Percentiles rank a stretch among this genome's conserved stretches.
Evolutionary conservation across 1,140 invertebrate genomes (phyloP).

Genomic region (Drosophila bipectinata): DNA sequence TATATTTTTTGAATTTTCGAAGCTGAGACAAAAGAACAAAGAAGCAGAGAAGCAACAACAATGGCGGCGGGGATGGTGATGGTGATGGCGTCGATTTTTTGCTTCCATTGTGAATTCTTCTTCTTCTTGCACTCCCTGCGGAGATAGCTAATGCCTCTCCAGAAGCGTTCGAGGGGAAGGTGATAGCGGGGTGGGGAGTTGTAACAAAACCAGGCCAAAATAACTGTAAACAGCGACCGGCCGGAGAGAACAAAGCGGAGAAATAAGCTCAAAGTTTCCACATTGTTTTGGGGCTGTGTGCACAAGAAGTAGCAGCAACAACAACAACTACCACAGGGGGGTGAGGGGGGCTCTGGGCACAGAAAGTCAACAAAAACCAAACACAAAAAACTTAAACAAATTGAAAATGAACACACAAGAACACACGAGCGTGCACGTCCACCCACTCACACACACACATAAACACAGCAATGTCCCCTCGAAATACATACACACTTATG

Average conservation of each 20-base stretch:
- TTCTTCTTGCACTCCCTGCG: neutral
- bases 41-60: too few species aligned
- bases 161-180: neutral
- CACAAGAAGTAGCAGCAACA: neutral
- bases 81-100: too few species aligned
- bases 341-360: conserved; percentile 1
- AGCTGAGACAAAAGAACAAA: too few species aligned
- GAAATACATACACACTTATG: too few species aligned
- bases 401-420: conserved; percentile 10
- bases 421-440: conserved; percentile 2
- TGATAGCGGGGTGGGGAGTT: conserved; percentile 1
- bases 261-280: conserved; percentile 6
- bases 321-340: neutral
- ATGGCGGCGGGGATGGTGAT: too few species aligned
- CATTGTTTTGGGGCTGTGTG: conserved; percentile 14
- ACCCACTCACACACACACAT: neutral
- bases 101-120: too few species aligned
- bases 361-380: conserved; percentile 8
- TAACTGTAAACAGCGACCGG: conserved; percentile 4
- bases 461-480: neutral
- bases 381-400: conserved; percentile 15
- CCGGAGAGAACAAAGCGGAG: conserved; percentile 7
- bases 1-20: too few species aligned
- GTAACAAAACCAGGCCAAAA: conserved; percentile 2
- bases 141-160: neutral